Evolutionary conservation across 2,113 vertebrate genomes (phyloP), one percentile per base, ranked within the genome.

Genomic region (Sisor rabdophorus): DNA sequence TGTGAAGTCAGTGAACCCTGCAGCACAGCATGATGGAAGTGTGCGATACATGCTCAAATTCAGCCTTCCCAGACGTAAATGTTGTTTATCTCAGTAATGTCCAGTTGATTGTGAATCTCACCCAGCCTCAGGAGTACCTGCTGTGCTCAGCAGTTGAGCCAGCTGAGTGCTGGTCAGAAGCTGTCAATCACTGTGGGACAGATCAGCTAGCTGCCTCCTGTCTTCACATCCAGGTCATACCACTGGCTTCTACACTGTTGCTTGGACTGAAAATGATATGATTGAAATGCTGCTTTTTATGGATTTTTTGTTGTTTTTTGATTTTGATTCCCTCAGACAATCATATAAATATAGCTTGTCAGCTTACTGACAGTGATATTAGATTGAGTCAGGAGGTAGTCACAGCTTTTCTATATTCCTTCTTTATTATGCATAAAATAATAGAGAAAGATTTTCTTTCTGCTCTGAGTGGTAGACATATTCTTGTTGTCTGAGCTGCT

Each of bases 21-120:
- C 87, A 86, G 84, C 87, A 87, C 71, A 84, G 82, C 86, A 87
- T 91, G 92, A 90, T 90, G 88, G 90, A 89, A 86, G 86, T 89
- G 87, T 88, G 87, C 78, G 81, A 83, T 89, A 90, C 88, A 89
- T 91, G 90, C 87, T 88, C 87, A 88, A 88, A 88, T 87, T 87
- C 89, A 88, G 90, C 87, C 90, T 87, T 76, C 82, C 50, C 65
- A 85, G 84, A 83, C 86, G 61, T 85, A 52, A 83, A 88, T 89
- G 86, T 92, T 93, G 91, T 93, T 92, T 92, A 91, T 90, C 90
- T 89, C 90, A 86, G 90, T 90, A 91, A 91, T 91, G 91, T 92
- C 90, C 90, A 90, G 90, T 92, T 92, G 90, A 93, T 92, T 92
- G 90, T 90, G 89, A 89, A 90, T 90, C 90, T 89, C 89, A 85